These are phyloP conservation scores for Fragum sueziense DNA, from an alignment of 2,888 invertebrate species.

Conservation along the genomic window DNA sequence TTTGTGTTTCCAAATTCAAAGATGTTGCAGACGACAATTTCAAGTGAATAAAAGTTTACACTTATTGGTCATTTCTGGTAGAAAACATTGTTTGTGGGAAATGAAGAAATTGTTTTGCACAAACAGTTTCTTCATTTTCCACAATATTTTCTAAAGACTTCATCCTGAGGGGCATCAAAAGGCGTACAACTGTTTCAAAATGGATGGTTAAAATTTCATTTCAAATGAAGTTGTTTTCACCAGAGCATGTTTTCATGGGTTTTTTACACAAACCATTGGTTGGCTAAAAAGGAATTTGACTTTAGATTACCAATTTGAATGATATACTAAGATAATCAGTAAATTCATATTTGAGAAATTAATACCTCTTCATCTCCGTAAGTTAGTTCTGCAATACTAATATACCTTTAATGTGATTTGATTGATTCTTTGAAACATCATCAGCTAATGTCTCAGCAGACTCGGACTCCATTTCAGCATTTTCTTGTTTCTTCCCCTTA, in stretches of 20 bases:
- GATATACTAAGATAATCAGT: background rate
- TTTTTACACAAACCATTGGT: background rate
- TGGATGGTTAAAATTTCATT: background rate
- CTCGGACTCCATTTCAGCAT: background rate
- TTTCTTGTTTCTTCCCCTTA: conserved; percentile 10
- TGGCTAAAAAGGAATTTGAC: too few species aligned
- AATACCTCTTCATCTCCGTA: too few species aligned
- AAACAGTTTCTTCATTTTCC: background rate
- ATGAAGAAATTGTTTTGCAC: background rate
- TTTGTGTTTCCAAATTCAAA: too few species aligned
- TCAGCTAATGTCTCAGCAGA: too few species aligned
- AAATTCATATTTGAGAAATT: background rate
- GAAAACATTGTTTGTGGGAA: background rate
- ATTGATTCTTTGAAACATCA: background rate
- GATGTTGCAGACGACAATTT: too few species aligned
- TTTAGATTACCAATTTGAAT: too few species aligned
- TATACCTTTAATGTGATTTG: too few species aligned
- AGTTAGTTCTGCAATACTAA: too few species aligned
- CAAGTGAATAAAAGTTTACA: too few species aligned
- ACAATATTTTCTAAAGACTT: background rate
- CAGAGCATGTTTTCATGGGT: background rate
- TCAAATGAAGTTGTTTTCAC: background rate
- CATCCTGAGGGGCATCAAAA: background rate
- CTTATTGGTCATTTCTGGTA: background rate
- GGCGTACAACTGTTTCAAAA: background rate